A percentile compares a stretch with the other conserved stretches of the same genome.
Conservation (phyloP, 2,113 vertebrate genomes). For the Sterna hirundo region DNA sequence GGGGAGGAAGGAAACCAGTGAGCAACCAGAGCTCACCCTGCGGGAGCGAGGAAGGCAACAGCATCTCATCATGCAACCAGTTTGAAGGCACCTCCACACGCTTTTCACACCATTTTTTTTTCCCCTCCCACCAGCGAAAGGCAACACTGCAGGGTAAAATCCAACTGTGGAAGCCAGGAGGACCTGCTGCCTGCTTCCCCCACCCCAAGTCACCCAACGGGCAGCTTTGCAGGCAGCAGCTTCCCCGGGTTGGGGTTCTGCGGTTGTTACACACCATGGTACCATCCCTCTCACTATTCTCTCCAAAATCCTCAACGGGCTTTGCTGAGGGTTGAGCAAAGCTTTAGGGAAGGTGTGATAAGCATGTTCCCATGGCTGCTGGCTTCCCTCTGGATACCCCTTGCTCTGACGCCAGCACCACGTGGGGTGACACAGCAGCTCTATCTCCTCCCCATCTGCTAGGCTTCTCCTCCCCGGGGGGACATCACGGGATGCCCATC, state of each 20-base stretch:
- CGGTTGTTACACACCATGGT: fast-evolving
- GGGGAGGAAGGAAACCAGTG: not conserved
- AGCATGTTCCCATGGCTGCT: not conserved
- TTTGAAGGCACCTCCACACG: not conserved
- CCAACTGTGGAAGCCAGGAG: not conserved
- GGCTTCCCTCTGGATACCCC: not conserved
- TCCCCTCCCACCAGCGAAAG: fast-evolving
- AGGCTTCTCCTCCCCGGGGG: not conserved
- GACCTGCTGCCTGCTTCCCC: not conserved
- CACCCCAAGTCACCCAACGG: not conserved
- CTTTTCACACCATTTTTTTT: not conserved
- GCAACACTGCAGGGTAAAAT: not conserved
- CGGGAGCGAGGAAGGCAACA: fast-evolving
- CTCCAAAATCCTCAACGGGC: not conserved
- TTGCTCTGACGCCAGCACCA: fast-evolving
- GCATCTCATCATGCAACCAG: not conserved
- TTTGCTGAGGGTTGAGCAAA: not conserved
- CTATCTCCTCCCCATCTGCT: not conserved
- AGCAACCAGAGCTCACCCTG: not conserved
- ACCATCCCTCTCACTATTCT: not conserved
- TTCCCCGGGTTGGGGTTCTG: fast-evolving
- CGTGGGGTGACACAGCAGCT: fast-evolving
- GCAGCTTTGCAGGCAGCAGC: not conserved
- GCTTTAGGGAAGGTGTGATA: fast-evolving
- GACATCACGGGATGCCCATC: not conserved